A percentile compares a stretch with the other conserved stretches of the same genome.
These are phyloP conservation scores for Enteromius trimaculatus DNA, from an alignment of 2,797 vertebrate species.

Conservation along the genomic window DNA sequence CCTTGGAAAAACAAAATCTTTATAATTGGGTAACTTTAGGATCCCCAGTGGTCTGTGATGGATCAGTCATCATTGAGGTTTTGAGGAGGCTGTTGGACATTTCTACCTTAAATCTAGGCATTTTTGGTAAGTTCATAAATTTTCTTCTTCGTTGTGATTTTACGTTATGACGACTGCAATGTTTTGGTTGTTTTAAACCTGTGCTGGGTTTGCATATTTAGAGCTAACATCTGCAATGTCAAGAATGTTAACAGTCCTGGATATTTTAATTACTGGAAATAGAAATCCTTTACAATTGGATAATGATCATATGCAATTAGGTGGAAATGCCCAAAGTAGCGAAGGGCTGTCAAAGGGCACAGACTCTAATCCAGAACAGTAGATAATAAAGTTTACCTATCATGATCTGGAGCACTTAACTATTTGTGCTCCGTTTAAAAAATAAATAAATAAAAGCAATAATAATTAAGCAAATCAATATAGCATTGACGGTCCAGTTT, in stretches of 20 bases:
- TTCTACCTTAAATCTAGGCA: neutral
- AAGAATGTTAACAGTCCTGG: neutral
- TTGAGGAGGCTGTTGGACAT: neutral
- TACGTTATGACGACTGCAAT: neutral
- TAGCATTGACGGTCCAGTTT: neutral
- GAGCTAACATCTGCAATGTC: neutral
- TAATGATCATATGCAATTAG: neutral
- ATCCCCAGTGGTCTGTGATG: neutral
- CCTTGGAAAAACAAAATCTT: neutral
- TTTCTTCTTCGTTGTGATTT: neutral
- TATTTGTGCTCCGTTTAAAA: neutral
- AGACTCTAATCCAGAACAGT: neutral
- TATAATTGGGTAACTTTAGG: no score
- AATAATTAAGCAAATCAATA: neutral
- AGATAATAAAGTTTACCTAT: neutral
- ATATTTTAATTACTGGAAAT: neutral
- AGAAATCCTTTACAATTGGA: neutral
- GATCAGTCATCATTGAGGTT: neutral
- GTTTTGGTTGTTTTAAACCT: neutral
- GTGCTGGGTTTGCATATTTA: neutral
- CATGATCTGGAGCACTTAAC: neutral
- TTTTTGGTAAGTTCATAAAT: constrained; percentile 4
- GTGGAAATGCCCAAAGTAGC: neutral
- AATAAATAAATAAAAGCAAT: neutral
- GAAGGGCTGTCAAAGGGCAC: neutral